Percentiles rank a stretch among this genome's conserved stretches.
Evolutionary conservation across 2,797 vertebrate genomes (phyloP).

Genomic region (Carapus acus): DNA sequence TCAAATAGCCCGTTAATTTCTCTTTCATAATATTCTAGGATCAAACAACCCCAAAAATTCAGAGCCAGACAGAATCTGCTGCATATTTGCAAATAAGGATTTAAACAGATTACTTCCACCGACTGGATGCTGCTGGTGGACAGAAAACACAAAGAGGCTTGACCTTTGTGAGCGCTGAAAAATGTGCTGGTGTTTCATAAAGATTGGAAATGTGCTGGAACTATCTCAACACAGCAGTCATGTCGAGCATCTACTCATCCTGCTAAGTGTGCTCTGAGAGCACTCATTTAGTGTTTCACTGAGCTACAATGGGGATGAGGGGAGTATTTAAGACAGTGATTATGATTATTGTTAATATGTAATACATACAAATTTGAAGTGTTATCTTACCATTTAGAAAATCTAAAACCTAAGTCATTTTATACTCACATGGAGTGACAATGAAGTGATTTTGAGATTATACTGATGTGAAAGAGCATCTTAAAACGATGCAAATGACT

Average conservation of each 20-base stretch:
- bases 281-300: too few relatives aligned
- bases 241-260: conserved; percentile 5
- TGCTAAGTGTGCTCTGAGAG: background rate
- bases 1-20: conserved; percentile 10
- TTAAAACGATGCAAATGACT: too few relatives aligned
- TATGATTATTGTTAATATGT: too few relatives aligned
- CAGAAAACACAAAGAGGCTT: conserved; percentile 9
- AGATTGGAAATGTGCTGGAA: conserved; percentile 1
- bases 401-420: too few relatives aligned
- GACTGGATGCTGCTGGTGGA: conserved; percentile 18
- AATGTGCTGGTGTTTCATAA: background rate
- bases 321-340: too few relatives aligned
- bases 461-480: too few relatives aligned
- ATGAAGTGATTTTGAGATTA: too few relatives aligned
- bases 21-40: too few relatives aligned
- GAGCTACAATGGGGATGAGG: too few relatives aligned
- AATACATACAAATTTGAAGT: too few relatives aligned
- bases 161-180: conserved; percentile 4
- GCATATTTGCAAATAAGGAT: background rate
- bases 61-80: conserved; percentile 3
- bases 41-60: background rate
- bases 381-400: too few relatives aligned
- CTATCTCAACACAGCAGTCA: conserved; percentile 7
- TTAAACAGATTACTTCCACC: conserved; percentile 14
- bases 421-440: too few relatives aligned